Base-by-base conservation (phyloP, 1,140 invertebrate species). In the Linepithema humile region DNA sequence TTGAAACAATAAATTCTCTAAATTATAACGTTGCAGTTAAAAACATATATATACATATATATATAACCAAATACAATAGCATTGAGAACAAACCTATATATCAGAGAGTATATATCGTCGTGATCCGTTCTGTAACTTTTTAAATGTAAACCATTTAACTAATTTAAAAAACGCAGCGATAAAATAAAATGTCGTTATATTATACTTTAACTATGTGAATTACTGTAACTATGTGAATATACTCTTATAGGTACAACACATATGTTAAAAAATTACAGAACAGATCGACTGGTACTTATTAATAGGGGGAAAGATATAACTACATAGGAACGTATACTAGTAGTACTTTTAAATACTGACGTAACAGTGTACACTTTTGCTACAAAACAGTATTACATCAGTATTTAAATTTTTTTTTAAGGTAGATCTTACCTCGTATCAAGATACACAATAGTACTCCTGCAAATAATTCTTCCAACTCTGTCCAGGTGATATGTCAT, bases 321-420 rank as follows among this genome's bases (percentile, higher is more conserved):
- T 90, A 90, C 86, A 65, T 90, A 90, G 88, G 88, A 90, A 89
- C 89, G 85, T 90, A 88, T 87, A 85, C 85, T 90, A 90, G 80
- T 85, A 88, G 78, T 85, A 88, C 29, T 72, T 57, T 88, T 88
- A 88, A 85, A 84, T 90, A 90, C 70, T 57, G 88, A 88, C 67
- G 82, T 78, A 80, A 86, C 84, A 90, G 57, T 83, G 73, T 35
- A 29, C n/a, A 48, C 29, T 73, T 3, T 82, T 85, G 9, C 26
- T 32, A 23, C 40, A 48, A 40, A 35, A 60, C 78, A 84, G 35
- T 89, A 87, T 89, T 69, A 32, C 77, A 50, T 73, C 88, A 69
- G 65, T 85, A 87, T 10, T 17, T 88, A 89, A 89, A 82, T 60
- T 84, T 80, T 20, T 55, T 53, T 80, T 82, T 29, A 88, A 85